phyloP scores from a whole-genome alignment of 2,888 invertebrate species.

The Calameuta idolon region DNA sequence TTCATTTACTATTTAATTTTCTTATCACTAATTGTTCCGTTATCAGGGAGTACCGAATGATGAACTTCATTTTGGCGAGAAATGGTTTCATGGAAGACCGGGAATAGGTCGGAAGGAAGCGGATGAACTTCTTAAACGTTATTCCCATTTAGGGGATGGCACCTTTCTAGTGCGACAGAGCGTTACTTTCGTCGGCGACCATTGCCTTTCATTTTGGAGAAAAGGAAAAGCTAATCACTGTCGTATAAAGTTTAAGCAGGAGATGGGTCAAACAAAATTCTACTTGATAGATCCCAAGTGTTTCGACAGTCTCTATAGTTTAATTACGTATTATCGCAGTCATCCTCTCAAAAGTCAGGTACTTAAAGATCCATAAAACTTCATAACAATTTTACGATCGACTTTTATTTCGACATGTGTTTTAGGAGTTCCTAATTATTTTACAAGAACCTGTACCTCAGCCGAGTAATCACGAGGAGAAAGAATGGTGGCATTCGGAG shows the following conservation, averaged over 20 bases:
- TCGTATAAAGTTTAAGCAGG: constrained; percentile 89
- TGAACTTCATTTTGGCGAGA: constrained; percentile 91
- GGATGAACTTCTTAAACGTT: constrained; percentile 75
- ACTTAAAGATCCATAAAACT: constrained; percentile 25
- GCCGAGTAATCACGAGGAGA: constrained; percentile 92
- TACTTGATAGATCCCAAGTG: constrained; percentile 88
- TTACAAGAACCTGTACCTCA: constrained; percentile 94
- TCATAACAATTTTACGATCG: not conserved
- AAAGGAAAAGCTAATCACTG: constrained; percentile 92
- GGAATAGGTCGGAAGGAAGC: constrained; percentile 83
- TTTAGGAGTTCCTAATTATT: constrained; percentile 85
- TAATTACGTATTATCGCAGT: constrained; percentile 90
- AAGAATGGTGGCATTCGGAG: constrained; percentile 91
- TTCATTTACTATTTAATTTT: not conserved
- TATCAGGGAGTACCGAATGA: constrained; percentile 79
- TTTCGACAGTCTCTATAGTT: constrained; percentile 91
- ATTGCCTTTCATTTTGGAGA: constrained; percentile 94
- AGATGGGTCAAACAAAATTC: constrained; percentile 89
- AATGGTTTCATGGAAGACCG: constrained; percentile 93
- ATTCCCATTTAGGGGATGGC: constrained; percentile 88
- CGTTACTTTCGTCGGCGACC: constrained; percentile 96
- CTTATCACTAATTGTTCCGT: constrained; percentile 55
- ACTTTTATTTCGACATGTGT: not conserved
- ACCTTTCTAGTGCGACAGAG: constrained; percentile 94
- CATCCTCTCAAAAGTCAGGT: constrained; percentile 88